Evolutionary conservation across 2,797 vertebrate species (phyloP).

Genomic region (Erethizon dorsatum): DNA sequence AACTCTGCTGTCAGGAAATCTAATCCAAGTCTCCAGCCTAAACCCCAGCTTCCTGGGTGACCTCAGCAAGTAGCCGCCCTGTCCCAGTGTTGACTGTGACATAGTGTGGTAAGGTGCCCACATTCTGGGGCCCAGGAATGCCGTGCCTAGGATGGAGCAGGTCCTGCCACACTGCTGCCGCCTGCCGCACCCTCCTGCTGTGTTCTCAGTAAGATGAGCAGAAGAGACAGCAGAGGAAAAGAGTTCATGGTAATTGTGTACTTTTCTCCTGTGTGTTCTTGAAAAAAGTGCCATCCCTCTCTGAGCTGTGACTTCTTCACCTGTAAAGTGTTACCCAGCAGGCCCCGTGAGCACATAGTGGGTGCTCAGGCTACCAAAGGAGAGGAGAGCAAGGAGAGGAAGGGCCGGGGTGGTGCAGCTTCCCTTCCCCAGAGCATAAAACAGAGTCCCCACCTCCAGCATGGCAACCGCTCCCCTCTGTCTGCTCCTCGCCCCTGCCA

Average conservation of each 20-base stretch:
- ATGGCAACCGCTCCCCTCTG: background rate
- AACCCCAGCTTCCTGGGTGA: background rate
- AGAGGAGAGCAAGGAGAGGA: too few species aligned
- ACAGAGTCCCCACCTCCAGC: background rate
- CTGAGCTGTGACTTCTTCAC: background rate
- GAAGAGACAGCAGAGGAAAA: background rate
- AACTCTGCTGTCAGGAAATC: background rate
- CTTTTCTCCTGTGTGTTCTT: background rate
- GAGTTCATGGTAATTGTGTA: accelerated
- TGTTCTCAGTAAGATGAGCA: accelerated
- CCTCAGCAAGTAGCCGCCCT: accelerated
- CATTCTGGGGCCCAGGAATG: background rate
- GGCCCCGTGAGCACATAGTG: background rate
- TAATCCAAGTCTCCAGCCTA: background rate
- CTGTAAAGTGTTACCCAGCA: background rate
- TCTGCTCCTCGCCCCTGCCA: background rate
- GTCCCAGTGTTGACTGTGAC: background rate
- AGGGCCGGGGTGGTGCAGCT: background rate
- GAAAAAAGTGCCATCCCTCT: background rate
- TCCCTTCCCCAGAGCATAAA: background rate
- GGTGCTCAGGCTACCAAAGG: background rate
- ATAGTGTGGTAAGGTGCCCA: accelerated
- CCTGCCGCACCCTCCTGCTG: background rate
- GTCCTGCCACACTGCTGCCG: background rate
- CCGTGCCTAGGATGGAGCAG: background rate